A percentile compares a stretch with the other conserved stretches of the same genome.
phyloP scores from a whole-genome alignment of 2,797 vertebrate species.

The Eurystomus glaucurus region DNA sequence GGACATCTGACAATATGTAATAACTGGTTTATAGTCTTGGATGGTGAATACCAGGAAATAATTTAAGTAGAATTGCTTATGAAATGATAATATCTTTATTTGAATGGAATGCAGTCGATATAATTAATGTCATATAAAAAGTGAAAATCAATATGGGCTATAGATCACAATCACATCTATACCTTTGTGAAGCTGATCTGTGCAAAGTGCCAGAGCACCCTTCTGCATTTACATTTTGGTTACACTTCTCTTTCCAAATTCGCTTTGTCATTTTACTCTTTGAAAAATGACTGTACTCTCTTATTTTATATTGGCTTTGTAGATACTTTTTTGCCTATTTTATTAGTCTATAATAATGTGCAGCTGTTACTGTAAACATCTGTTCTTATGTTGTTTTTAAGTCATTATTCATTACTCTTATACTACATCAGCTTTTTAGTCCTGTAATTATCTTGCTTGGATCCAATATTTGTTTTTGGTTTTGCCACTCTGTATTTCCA shows the following conservation, averaged over 20 bases:
- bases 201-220: not conserved
- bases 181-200: not conserved
- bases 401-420: not conserved
- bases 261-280: not conserved
- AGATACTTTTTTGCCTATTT: not conserved
- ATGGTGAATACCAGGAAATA: not conserved
- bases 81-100: not conserved
- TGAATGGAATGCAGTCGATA: not conserved
- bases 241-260: not conserved
- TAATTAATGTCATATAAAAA: not conserved
- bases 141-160: not conserved
- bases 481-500: not conserved
- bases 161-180: not conserved
- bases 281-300: not conserved
- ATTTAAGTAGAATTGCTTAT: not conserved
- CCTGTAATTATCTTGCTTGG: not conserved
- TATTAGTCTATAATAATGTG: not conserved
- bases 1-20: not conserved
- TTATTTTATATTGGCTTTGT: not conserved
- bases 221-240: not conserved
- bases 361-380: not conserved
- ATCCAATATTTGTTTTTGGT: not conserved
- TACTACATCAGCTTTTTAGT: not conserved
- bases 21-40: not conserved
- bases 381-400: not conserved